Evolutionary conservation across 2,888 invertebrate species (phyloP), one percentile per base, ranked within the genome.

Genomic region (Lepidocyrtoides sp.): DNA sequence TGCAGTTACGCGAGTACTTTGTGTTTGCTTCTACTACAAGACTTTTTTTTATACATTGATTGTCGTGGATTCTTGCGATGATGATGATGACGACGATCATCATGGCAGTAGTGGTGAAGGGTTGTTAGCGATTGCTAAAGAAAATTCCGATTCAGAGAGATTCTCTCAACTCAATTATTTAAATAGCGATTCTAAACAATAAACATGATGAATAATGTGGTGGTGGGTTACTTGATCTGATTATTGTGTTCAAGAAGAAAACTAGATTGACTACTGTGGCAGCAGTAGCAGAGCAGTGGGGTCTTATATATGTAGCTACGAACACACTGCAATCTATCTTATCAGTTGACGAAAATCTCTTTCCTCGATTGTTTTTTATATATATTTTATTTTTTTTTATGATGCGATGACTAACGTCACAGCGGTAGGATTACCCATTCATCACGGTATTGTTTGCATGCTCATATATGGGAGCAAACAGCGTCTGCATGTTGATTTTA

Each of bases 391-490:
- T 72, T 14, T 41, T 4, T 48, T 32, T 23, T 29, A 23, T 63
- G 79, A 51, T 63, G 79, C 26, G 60, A 72, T 54, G 84, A 89
- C 72, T 14, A 51, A 84, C 20, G n/a, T 51, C 81, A 60, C 84
- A 89, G 89, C 82, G 66, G 89, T 83, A 20, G 44, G n/a, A 51
- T 8, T 29, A 48, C 48, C 23, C 82, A 86, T 75, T 88, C 84
- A 85, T 85, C 88, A 81, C 89, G 66, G 84, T 84, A 89, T 83
- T 90, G 84, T 84, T 90, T 89, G 51, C 60, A 32, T 63, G 3
- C n/a, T 81, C 36, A 66, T 79, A 66, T 79, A 51, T 36, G 87
- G 57, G 12, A 20, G 66, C 8, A 5, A n/a, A 57, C 17, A 26
- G 26, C 26, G 26, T 8, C 60, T 10, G 14, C 12, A n/a, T 66